Evolutionary conservation across 2,113 vertebrate species (phyloP), one percentile per base, ranked within the genome.

Genomic region (Triplophysa siluroides): DNA sequence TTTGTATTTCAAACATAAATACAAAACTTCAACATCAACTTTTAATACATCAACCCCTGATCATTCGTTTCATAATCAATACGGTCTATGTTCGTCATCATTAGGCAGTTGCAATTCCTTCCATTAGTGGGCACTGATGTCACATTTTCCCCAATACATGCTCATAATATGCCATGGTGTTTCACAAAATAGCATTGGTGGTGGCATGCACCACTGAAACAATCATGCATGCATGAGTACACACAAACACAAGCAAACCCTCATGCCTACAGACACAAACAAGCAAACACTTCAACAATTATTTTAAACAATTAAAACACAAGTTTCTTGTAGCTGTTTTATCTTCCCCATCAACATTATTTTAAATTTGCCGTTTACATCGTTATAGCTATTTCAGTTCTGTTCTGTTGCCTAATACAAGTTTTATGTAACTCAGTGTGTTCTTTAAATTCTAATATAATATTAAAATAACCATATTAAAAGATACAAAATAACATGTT

Each of bases 61-160:
- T 56, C 52, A 56, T n/a, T 54, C 1, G 18, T 56, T 56, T 56
- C 47, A 50, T 50, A 50, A 12, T 38, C 47, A 50, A 14, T 13
- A 50, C 2, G 11, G 10, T 2, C 12, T 16, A 50, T 50, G 47
- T 16, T 50, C 10, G 11, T 3, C 9, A 56, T 12, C 24, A 14
- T 23, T 8, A 60, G 33, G 52, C 54, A 60, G 33, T 16, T 26
- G 4, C 26, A 23, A 14, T 38, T 18, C 56, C 21, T 19, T 14
- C 72, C 77, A 70, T 18, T 47, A 80, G 82, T 65, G 54, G 82
- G 58, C 24, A 24, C 3, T 77, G 69, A 65, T 38, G 50, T 24
- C 13, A 43, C 79, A 63, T 45, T 29, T 70, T 70, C 24, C 4
- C 16, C 2, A 19, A 33, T 16, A 18, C 47, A 29, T 54, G 54